Conservation (phyloP, 2,797 vertebrate species). For the Siniperca scherzeri region DNA sequence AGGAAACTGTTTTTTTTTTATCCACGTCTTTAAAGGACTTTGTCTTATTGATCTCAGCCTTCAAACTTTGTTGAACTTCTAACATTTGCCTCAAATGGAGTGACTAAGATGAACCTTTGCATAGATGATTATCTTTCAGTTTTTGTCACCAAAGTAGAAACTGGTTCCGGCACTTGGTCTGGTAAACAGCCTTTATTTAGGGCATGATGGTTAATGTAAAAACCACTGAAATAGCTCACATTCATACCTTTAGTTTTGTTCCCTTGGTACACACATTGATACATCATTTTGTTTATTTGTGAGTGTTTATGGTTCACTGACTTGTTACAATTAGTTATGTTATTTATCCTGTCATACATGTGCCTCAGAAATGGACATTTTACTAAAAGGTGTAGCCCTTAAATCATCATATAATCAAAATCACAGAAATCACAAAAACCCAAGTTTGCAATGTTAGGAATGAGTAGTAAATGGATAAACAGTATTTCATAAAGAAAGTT, state of each 20-base stretch:
- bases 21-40: background rate
- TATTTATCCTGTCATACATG: background rate
- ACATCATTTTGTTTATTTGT: background rate
- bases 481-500: background rate
- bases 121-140: background rate
- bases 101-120: no score
- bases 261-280: background rate
- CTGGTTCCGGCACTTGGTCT: background rate
- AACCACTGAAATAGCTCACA: conserved; percentile 5
- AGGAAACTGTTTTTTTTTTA: no score
- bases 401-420: background rate
- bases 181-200: background rate
- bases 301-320: background rate
- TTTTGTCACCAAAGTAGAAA: background rate
- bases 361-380: background rate
- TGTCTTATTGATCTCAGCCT: background rate
- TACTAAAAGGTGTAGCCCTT: background rate
- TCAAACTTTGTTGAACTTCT: no score
- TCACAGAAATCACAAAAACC: background rate
- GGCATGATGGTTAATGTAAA: background rate
- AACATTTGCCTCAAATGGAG: no score
- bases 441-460: background rate
- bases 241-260: background rate
- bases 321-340: background rate
- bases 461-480: no score